These are phyloP conservation scores for Myotis pilosus DNA, from an alignment of 2,797 vertebrate genomes.

Conservation along the genomic window DNA sequence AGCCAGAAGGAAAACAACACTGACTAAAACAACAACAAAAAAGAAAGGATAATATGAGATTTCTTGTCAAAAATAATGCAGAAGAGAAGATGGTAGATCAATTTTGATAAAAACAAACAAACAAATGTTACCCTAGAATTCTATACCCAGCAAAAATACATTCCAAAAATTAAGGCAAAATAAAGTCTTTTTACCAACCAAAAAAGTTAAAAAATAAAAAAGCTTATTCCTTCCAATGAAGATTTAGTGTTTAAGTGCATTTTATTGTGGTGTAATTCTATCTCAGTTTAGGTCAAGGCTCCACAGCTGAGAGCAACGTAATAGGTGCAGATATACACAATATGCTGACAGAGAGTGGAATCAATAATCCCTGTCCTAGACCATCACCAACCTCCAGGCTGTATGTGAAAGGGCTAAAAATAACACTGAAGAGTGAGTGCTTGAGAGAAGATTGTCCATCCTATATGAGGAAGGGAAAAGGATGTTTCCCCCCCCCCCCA, in stretches of 20 bases:
- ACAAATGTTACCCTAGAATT: not conserved
- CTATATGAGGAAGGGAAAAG: not conserved
- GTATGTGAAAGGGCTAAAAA: not conserved
- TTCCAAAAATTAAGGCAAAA: constrained; percentile 28
- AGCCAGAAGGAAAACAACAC: not conserved
- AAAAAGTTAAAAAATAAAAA: not conserved
- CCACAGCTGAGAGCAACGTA: not conserved
- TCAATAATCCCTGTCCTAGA: not conserved
- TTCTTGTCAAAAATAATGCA: not conserved
- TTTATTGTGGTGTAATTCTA: not conserved
- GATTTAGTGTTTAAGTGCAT: not conserved
- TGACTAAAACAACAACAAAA: not conserved
- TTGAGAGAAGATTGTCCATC: not conserved
- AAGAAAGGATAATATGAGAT: not conserved
- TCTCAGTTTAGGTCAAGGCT: not conserved
- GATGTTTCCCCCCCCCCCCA: not conserved
- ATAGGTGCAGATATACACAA: not conserved
- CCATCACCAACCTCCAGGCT: not conserved
- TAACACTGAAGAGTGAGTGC: not conserved
- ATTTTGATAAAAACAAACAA: not conserved
- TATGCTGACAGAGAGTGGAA: not conserved
- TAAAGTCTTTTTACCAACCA: not conserved
- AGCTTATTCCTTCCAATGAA: not conserved
- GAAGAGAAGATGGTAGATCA: not conserved
- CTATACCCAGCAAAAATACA: not conserved